Evolutionary conservation across 2,113 vertebrate genomes (phyloP).

Genomic region (Nicator chloris): DNA sequence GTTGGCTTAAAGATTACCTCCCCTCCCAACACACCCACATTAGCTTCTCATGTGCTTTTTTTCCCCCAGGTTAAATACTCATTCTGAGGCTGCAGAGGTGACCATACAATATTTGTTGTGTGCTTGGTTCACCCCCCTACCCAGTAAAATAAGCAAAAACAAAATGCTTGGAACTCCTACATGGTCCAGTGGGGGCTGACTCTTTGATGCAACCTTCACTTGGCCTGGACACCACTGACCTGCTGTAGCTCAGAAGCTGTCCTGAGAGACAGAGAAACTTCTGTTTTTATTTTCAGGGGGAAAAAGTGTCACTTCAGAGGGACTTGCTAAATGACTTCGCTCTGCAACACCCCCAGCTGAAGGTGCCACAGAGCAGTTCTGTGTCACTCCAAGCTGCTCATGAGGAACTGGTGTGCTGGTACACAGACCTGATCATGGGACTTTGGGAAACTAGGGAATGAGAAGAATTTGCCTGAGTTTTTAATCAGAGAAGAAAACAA

Average conservation of each 20-base stretch:
- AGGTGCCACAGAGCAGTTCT: neutral
- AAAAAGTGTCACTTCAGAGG: neutral
- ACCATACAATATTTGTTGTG: neutral
- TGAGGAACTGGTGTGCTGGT: neutral
- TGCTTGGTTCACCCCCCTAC: neutral
- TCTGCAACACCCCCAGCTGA: neutral
- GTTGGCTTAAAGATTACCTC: neutral
- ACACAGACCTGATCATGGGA: neutral
- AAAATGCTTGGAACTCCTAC: neutral
- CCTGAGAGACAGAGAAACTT: neutral
- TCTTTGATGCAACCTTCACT: neutral
- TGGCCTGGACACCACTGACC: neutral
- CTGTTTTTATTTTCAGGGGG: neutral
- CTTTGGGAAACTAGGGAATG: neutral
- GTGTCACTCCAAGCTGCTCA: neutral
- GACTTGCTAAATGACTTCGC: neutral
- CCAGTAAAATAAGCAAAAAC: neutral
- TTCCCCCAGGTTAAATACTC: neutral
- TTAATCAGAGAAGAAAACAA: neutral
- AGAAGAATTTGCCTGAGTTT: neutral
- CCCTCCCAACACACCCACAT: neutral
- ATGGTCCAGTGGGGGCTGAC: neutral
- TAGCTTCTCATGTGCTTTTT: fast-evolving
- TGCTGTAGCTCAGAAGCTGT: neutral
- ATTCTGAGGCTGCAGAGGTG: neutral